Conservation (phyloP, 2,888 invertebrate genomes). For the Lathronympha strigana region DNA sequence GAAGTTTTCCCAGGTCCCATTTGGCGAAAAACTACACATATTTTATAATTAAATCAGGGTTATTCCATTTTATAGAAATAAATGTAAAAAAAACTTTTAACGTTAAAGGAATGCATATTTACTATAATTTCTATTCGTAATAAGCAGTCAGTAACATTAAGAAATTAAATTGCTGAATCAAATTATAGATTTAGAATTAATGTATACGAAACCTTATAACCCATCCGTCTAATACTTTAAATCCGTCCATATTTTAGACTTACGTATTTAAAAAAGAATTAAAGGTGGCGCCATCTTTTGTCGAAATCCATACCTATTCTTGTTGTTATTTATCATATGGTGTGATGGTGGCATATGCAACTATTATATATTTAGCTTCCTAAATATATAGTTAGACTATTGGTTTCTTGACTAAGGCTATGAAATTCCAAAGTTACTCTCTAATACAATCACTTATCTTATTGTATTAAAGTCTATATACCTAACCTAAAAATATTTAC, state of each 20-base stretch:
- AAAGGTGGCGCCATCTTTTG: conserved; percentile 47
- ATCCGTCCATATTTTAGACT: conserved; percentile 22
- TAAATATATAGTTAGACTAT: conserved; percentile 73
- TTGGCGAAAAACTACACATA: neutral
- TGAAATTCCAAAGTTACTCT: conserved; percentile 71
- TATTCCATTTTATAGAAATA: conserved; percentile 1
- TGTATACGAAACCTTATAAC: conserved; percentile 4
- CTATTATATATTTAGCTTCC: conserved; percentile 70
- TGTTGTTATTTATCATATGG: neutral
- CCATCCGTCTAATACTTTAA: neutral
- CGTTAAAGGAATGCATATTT: neutral
- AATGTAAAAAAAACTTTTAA: neutral
- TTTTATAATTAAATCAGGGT: conserved; percentile 4
- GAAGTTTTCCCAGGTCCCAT: neutral
- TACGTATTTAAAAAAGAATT: neutral
- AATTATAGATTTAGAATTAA: conserved; percentile 1
- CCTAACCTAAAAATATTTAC: neutral
- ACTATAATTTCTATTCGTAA: neutral
- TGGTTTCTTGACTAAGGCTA: conserved; percentile 66
- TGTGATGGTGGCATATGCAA: conserved; percentile 42
- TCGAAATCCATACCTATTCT: conserved; percentile 38
- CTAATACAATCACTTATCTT: neutral
- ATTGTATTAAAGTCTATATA: neutral
- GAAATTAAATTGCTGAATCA: neutral
- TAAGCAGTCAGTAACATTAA: conserved; percentile 28